Percentiles rank a stretch among this genome's conserved stretches.
Conservation (phyloP, 2,888 invertebrate species). For the Tubulanus polymorphus region DNA sequence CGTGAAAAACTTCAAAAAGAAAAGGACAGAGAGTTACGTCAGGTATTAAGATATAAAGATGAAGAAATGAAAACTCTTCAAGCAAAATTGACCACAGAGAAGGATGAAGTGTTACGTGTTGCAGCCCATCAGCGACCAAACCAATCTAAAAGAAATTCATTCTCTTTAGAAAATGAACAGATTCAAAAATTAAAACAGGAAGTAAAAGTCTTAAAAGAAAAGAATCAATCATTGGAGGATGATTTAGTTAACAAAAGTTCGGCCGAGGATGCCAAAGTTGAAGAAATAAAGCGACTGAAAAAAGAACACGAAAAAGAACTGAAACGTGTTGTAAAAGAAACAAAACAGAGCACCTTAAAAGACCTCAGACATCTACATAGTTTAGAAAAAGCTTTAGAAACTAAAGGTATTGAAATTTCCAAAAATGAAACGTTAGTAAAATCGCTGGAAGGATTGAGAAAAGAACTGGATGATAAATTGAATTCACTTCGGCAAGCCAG, state of each 20-base stretch:
- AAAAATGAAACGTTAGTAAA: background rate
- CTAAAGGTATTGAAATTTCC: background rate
- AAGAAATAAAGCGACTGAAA: constrained; percentile 30
- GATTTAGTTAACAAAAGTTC: constrained; percentile 22
- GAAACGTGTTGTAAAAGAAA: constrained; percentile 32
- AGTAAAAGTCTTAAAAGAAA: constrained; percentile 26
- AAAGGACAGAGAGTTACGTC: constrained; percentile 39
- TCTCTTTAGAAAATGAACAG: constrained; percentile 16
- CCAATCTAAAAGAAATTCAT: background rate
- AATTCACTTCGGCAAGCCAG: background rate
- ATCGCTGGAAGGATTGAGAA: background rate
- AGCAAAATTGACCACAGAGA: constrained; percentile 25
- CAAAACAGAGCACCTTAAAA: constrained; percentile 30
- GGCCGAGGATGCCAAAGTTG: constrained; percentile 28
- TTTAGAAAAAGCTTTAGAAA: background rate
- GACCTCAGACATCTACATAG: background rate
- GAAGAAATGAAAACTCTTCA: constrained; percentile 33
- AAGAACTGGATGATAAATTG: background rate
- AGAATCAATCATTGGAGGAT: constrained; percentile 22
- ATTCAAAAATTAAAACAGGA: constrained; percentile 25
- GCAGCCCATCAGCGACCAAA: constrained; percentile 16
- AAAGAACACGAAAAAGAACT: constrained; percentile 34
- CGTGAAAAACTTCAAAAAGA: constrained; percentile 33
- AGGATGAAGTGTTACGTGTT: constrained; percentile 30
- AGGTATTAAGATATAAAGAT: constrained; percentile 39